Evolutionary conservation across 2,113 vertebrate species (phyloP).

Genomic region (Copsychus sechellarum): DNA sequence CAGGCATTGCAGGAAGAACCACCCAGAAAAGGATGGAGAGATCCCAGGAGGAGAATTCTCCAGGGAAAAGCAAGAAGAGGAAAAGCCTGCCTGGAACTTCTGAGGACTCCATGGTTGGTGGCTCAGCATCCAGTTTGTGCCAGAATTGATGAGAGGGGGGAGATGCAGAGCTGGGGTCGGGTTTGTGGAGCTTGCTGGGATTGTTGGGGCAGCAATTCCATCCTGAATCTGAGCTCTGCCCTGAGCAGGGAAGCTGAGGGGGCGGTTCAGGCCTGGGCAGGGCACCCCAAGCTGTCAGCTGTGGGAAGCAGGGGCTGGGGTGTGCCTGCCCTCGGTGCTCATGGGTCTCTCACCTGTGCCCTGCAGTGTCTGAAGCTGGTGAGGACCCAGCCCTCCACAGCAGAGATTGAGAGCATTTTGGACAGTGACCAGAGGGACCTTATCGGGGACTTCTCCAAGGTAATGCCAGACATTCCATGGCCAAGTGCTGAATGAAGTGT

Average conservation of each 20-base stretch:
- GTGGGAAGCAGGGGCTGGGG: neutral
- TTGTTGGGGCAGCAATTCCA: neutral
- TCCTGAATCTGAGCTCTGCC: neutral
- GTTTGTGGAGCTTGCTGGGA: neutral
- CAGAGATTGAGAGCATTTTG: constrained; percentile 86
- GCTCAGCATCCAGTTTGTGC: neutral
- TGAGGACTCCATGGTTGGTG: constrained; percentile 10
- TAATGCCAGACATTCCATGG: constrained; percentile 12
- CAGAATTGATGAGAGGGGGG: neutral
- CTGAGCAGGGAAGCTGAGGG: neutral
- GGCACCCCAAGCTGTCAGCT: too few species aligned
- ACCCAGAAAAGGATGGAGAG: constrained; percentile 82
- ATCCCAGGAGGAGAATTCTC: constrained; percentile 78
- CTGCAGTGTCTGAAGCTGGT: constrained; percentile 63
- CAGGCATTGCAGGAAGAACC: constrained; percentile 39
- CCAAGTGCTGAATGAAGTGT: neutral
- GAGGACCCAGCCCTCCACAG: constrained; percentile 78
- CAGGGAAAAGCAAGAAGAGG: constrained; percentile 82
- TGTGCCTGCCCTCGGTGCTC: fast-evolving
- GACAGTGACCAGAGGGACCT: constrained; percentile 85
- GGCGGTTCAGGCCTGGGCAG: neutral
- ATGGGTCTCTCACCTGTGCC: neutral
- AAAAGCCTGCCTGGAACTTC: constrained; percentile 74
- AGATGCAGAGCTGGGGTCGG: fast-evolving
- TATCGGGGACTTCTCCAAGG: constrained; percentile 97